Evolutionary conservation across 2,113 vertebrate species (phyloP), one percentile per base, ranked within the genome.

Genomic region (Romanogobio albipinnatus): DNA sequence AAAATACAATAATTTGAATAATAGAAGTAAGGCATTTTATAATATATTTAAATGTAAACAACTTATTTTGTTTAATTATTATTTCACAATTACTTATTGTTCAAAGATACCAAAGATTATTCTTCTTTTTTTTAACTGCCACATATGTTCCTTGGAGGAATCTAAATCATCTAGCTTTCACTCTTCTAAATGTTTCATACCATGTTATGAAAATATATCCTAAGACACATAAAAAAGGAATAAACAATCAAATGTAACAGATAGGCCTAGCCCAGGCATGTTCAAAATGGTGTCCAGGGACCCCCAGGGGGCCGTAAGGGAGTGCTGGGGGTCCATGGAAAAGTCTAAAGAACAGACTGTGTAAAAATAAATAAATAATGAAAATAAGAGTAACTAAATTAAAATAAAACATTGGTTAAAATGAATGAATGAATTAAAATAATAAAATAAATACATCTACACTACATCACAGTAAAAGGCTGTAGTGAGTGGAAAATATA

Each of bases 31-130:
- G 29, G 1, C 1, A 29, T 64, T 10, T 33, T 33, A 59, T 39
- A 19, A 17, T 9, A 9, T 70, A 22, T 70, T 22, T 68, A 70
- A 5, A 70, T 68, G 1, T 39, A 22, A 68, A 22, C 26, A 17
- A 51, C 49, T 14, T 2, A 0, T 53, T 56, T 56, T 19, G 1
- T 15, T 2, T 0, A 7, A n/a, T n/a, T 56, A 19, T 56, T 36
- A 11, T 56, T 76, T 49, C 15, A 43, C 5, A 78, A 78, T 61
- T 13, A 4, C 14, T 43, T 29, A 75, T 9, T 26, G 22, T 75
- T 61, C 5, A 61, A 77, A 39, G 36, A 78, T 59, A 61, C 33
- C 53, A 61, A 39, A 78, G 53, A 78, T 79, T 61, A 78, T 79
- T 61, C 6, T 78, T 61, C 0, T 22, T 78, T 2, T 26, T 22